Evolutionary conservation across 2,797 vertebrate genomes (phyloP).

Genomic region (Lepilemur septentrionalis): DNA sequence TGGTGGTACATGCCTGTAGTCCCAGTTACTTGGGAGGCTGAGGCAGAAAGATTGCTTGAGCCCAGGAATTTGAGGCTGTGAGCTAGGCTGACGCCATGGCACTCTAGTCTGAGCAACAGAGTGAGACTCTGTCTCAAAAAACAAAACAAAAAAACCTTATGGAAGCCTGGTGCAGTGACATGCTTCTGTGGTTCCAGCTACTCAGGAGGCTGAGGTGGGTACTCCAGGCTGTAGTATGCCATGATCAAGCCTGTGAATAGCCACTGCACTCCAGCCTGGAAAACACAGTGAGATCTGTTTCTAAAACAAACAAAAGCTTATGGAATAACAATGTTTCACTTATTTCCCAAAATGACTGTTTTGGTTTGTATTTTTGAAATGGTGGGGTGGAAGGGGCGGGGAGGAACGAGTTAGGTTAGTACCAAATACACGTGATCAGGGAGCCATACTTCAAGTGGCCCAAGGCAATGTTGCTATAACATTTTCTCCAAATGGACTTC

Average conservation of each 20-base stretch:
- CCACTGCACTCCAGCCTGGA: background rate
- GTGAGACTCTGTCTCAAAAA: too few relatives aligned
- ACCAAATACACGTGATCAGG: background rate
- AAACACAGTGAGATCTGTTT: background rate
- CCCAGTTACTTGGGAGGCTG: too few relatives aligned
- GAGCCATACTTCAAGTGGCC: background rate
- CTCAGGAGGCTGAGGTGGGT: background rate
- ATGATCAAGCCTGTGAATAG: background rate
- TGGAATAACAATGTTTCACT: background rate
- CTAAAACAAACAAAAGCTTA: background rate
- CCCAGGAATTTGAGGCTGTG: too few relatives aligned
- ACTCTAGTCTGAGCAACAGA: too few relatives aligned
- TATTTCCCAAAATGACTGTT: background rate
- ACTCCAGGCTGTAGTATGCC: too few relatives aligned
- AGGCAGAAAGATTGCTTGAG: too few relatives aligned
- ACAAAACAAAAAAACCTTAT: background rate
- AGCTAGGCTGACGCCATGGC: too few relatives aligned
- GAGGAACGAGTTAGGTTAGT: background rate
- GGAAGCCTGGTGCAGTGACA: background rate
- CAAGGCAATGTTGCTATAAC: background rate
- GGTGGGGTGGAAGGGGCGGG: background rate
- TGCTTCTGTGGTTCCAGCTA: background rate
- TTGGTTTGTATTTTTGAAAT: background rate
- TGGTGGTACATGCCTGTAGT: too few relatives aligned
- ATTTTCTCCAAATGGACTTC: conserved; percentile 53